Conservation (phyloP, 2,797 vertebrate genomes). For the Muraenolepis orangiensis region DNA sequence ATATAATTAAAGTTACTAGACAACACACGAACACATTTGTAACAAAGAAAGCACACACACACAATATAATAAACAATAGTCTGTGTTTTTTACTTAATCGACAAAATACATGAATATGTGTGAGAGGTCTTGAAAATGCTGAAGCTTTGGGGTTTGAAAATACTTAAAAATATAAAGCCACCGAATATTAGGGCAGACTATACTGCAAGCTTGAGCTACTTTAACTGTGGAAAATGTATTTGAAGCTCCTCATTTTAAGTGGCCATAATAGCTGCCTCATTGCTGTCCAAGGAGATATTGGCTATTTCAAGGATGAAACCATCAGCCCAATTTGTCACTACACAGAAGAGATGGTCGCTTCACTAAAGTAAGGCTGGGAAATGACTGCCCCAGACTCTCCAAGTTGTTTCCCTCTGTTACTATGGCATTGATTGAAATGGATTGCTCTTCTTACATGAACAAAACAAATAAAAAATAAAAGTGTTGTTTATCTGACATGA, state of each 20-base stretch:
- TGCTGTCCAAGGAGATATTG: constrained; percentile 37
- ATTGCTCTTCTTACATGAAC: not conserved
- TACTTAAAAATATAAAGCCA: not conserved
- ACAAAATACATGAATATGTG: too few relatives aligned
- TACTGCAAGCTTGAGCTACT: not conserved
- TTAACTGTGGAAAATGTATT: not conserved
- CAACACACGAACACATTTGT: not conserved
- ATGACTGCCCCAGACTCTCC: constrained; percentile 52
- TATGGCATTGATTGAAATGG: constrained; percentile 58
- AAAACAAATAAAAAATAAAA: not conserved
- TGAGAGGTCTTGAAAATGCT: too few relatives aligned
- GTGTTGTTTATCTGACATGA: not conserved
- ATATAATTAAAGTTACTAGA: not conserved
- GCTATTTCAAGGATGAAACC: constrained; percentile 43
- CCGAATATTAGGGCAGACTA: too few relatives aligned
- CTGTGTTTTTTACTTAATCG: too few relatives aligned
- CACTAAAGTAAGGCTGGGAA: constrained; percentile 42
- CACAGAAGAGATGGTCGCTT: constrained; percentile 46
- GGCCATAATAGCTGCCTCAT: constrained; percentile 48
- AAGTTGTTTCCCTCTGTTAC: constrained; percentile 52
- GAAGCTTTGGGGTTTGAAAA: not conserved
- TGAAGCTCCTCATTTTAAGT: constrained; percentile 24
- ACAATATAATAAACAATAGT: too few relatives aligned
- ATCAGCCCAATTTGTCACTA: constrained; percentile 40
- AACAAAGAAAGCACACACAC: not conserved